A percentile compares a stretch with the other conserved stretches of the same genome.
phyloP scores from a whole-genome alignment of 2,113 vertebrate species.

The Muscicapa adusta region DNA sequence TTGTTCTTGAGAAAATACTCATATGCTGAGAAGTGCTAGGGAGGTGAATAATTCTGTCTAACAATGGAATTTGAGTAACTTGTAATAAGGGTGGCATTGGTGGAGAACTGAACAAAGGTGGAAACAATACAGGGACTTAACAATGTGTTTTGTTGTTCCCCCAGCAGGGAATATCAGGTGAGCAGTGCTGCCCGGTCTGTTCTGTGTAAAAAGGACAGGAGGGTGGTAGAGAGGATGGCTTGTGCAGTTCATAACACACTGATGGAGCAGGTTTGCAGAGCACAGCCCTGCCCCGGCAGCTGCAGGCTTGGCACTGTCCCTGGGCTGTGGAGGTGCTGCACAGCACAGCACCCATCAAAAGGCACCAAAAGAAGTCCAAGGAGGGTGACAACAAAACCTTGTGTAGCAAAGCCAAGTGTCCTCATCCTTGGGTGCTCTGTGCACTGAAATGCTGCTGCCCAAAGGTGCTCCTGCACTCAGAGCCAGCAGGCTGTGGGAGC shows the following conservation, averaged over 20 bases:
- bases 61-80: not conserved
- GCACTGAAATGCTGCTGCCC: not conserved
- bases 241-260: not conserved
- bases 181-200: not conserved
- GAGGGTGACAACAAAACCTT: fast-evolving
- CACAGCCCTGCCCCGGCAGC: not conserved
- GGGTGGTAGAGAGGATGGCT: fast-evolving
- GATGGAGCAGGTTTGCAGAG: not conserved
- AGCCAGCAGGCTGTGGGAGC: not conserved
- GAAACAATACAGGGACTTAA: not conserved
- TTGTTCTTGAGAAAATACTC: not conserved
- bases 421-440: not conserved
- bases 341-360: fast-evolving
- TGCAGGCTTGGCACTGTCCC: not conserved
- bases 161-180: not conserved
- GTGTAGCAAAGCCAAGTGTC: not conserved
- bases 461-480: not conserved
- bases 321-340: not conserved
- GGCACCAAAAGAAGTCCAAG: not conserved
- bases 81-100: not conserved
- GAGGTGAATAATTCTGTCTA: not conserved
- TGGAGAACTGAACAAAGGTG: not conserved
- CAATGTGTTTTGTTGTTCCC: not conserved
- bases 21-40: not conserved
- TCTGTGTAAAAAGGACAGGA: not conserved